phyloP scores from a whole-genome alignment of 2,113 vertebrate genomes.

The Rhinolophus ferrumequinum region DNA sequence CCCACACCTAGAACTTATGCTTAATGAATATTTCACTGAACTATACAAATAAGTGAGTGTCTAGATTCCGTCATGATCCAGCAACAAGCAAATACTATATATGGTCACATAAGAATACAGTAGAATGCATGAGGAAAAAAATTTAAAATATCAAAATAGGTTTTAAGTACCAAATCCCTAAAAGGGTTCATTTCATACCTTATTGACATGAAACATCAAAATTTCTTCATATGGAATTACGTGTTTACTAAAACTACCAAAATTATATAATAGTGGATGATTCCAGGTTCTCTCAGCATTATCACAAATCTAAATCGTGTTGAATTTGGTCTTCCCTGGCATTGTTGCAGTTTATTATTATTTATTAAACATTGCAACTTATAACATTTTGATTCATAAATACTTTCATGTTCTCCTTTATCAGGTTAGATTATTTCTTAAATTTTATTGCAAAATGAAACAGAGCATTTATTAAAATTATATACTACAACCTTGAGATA shows the following conservation, averaged over 20 bases:
- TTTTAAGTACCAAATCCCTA: background rate
- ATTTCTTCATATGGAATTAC: background rate
- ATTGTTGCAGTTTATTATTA: background rate
- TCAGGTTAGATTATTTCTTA: background rate
- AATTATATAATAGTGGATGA: background rate
- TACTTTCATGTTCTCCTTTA: background rate
- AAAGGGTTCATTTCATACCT: background rate
- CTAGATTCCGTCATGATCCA: background rate
- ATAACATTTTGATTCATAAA: background rate
- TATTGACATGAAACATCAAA: background rate
- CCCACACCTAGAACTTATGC: background rate
- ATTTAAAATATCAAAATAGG: background rate
- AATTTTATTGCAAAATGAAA: conserved; percentile 47
- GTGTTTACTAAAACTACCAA: background rate
- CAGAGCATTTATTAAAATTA: background rate
- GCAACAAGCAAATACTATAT: background rate
- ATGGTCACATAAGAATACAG: background rate
- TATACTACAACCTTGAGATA: background rate
- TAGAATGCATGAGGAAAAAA: background rate
- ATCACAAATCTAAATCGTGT: background rate
- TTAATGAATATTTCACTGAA: background rate
- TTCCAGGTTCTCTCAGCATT: background rate
- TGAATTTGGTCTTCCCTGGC: background rate
- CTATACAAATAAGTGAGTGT: background rate
- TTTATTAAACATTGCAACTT: background rate